Base-by-base conservation (phyloP, 2,888 invertebrate species). In the Ophraella communa region DNA sequence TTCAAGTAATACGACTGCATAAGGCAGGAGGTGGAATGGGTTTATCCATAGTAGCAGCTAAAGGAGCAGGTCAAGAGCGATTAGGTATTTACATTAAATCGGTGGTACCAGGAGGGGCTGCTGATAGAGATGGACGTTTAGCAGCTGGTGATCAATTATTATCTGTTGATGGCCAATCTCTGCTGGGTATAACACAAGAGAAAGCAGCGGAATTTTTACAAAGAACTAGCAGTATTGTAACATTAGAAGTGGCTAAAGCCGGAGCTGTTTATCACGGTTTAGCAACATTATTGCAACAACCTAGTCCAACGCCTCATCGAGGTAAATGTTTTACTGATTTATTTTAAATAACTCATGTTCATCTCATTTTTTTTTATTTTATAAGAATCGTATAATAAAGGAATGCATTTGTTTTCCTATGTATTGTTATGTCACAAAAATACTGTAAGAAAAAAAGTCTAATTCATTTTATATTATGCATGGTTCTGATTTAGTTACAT, bases 51-150 rank as follows among this genome's bases (percentile, higher is more conserved):
- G 98, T 99, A 3, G 98, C 98, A 8, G 98, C 98, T 23, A 96
- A 96, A 84, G 86, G 82, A 21, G 80, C 81, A 1, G 82, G 82
- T 1, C 81, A 82, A 67, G 82, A 82, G 63, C 73, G 95, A 74
- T 85, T 96, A 67, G 98, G 99, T 49, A 99, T 99, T 80, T 99
- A 98, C 84, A 96, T 99, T 71, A 99, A 99, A 84, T 97, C 97
- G 18, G 98, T 99, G 24, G 98, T 99, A 39, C 91, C 95, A 66
- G 96, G 94, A 60, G 95, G 95, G 42, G 94, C 95, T 63, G 95
- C 95, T 2, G 94, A 94, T 80, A 90, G 91, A 62, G 98, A 99
- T 85, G 97, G 98, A 0, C 87, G 98, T 54, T 85, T 99, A 63
- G 93, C 95, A 75, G 96, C 97, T 68, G 99, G 99, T 11, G 99